phyloP scores from a whole-genome alignment of 2,113 vertebrate genomes.

The Sardina pilchardus region DNA sequence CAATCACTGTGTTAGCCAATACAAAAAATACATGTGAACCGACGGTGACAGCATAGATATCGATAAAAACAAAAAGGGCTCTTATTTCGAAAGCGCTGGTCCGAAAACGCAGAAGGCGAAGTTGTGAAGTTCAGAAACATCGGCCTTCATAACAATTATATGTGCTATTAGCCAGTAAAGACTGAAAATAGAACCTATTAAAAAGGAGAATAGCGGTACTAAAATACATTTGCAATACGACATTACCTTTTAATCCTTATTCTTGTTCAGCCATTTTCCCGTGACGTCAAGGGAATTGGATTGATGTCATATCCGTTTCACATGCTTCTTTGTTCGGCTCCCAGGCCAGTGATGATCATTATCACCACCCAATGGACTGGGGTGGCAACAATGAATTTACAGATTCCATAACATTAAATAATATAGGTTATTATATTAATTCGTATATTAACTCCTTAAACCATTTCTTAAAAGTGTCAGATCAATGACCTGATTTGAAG shows the following conservation, averaged over 20 bases:
- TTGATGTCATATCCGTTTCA: slow-evolving; percentile 39
- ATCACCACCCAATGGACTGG: neutral
- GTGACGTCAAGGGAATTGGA: slow-evolving; percentile 23
- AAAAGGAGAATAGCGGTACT: neutral
- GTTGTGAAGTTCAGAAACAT: neutral
- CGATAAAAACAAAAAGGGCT: slow-evolving; percentile 51
- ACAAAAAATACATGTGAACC: neutral
- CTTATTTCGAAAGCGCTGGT: slow-evolving; percentile 55
- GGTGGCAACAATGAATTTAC: neutral
- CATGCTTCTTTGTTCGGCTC: neutral
- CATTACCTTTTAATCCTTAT: slow-evolving; percentile 50
- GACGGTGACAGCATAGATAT: neutral
- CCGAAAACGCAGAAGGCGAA: slow-evolving; percentile 36
- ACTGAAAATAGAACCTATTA: neutral
- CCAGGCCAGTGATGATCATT: neutral
- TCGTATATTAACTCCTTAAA: too few relatives aligned
- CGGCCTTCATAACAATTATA: neutral
- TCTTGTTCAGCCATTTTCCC: slow-evolving; percentile 48
- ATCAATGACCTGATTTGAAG: too few relatives aligned
- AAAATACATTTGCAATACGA: slow-evolving; percentile 26
- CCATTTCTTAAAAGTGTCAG: too few relatives aligned
- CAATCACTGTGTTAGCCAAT: neutral
- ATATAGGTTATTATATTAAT: too few relatives aligned
- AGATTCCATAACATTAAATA: too few relatives aligned
- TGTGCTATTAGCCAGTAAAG: neutral